These are phyloP conservation scores for Mimas tiliae DNA, from an alignment of 2,888 invertebrate genomes.

Conservation along the genomic window DNA sequence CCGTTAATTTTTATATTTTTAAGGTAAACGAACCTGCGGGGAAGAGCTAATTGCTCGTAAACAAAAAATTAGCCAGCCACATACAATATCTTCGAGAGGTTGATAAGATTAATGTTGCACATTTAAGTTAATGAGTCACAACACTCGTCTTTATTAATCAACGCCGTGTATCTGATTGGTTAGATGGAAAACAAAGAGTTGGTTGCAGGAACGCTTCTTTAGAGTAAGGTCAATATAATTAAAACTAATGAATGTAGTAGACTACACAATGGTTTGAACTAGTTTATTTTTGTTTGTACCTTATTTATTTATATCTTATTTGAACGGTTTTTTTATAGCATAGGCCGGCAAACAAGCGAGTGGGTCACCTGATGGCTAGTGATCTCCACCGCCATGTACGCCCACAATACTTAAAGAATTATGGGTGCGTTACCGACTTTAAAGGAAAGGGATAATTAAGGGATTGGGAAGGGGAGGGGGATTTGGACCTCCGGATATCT, in stretches of 20 bases:
- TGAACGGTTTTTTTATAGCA: too few species aligned
- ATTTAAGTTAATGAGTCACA: constrained; percentile 1
- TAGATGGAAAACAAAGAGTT: constrained; percentile 8
- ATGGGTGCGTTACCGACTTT: too few species aligned
- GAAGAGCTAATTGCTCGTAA: constrained; percentile 1
- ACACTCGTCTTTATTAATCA: too few species aligned
- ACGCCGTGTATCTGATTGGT: neutral
- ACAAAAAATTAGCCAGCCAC: constrained; percentile 2
- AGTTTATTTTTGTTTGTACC: neutral
- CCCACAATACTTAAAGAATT: too few species aligned
- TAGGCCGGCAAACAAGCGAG: too few species aligned
- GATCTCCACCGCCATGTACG: too few species aligned
- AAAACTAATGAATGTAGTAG: neutral
- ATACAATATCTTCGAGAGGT: constrained; percentile 2
- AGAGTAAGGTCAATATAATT: constrained; percentile 22
- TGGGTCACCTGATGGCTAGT: too few species aligned
- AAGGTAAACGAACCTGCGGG: neutral
- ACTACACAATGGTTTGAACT: neutral
- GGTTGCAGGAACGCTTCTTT: neutral
- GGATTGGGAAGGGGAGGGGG: too few species aligned
- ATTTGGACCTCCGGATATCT: too few species aligned
- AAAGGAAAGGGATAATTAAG: too few species aligned
- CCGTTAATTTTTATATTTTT: neutral
- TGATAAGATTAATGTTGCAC: constrained; percentile 11
- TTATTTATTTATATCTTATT: too few species aligned